Percentiles rank a stretch among this genome's conserved stretches.
These are phyloP conservation scores for Schizaphis graminum DNA, from an alignment of 2,888 invertebrate species.

Conservation along the genomic window DNA sequence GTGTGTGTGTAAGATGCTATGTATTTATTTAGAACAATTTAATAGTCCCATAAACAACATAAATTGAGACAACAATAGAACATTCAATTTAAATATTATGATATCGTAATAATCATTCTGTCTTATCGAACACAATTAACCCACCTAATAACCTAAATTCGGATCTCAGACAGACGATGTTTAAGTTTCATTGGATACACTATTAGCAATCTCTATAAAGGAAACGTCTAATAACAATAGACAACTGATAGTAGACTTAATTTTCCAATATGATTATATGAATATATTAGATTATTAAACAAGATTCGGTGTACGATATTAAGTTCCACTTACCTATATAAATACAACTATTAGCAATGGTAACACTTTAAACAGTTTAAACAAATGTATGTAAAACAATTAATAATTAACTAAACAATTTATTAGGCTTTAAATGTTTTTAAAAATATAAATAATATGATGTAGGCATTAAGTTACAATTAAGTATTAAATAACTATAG, in stretches of 20 bases:
- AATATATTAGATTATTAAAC: not conserved
- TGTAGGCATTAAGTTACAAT: not conserved
- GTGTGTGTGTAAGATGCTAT: not conserved
- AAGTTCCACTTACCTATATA: not conserved
- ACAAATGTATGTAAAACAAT: not conserved
- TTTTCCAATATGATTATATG: not conserved
- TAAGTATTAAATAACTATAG: not conserved
- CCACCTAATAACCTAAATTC: slow-evolving; percentile 14
- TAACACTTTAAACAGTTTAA: not conserved
- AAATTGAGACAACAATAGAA: slow-evolving; percentile 3
- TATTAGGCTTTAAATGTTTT: not conserved
- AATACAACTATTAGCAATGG: not conserved
- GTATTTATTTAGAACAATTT: slow-evolving; percentile 18
- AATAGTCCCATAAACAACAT: not conserved
- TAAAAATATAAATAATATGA: not conserved
- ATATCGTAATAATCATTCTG: not conserved
- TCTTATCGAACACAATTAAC: slow-evolving; percentile 22
- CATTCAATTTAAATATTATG: slow-evolving; percentile 43
- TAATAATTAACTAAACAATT: not conserved
- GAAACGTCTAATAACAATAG: slow-evolving; percentile 7
- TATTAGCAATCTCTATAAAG: not conserved
- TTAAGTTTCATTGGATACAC: not conserved
- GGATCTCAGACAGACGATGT: not conserved
- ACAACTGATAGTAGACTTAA: not conserved
- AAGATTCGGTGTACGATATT: not conserved